Base-by-base conservation (phyloP, 35 echinoderm and acorn worm genomes). In the Patiria miniata region DNA sequence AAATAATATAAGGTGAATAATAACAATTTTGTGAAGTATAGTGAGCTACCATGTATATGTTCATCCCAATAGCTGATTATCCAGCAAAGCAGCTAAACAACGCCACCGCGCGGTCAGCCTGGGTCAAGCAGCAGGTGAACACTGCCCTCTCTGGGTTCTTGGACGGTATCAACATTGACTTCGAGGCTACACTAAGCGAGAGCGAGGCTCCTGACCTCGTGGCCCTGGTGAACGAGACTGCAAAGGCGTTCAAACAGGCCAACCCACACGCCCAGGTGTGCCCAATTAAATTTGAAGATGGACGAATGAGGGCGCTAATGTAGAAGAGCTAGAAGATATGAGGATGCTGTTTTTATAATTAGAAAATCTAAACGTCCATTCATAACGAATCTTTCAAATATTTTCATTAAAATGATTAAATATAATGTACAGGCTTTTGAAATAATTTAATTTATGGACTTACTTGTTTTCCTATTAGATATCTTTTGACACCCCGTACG, bases 151-250 rank as follows among this genome's bases (percentile, higher is more conserved):
- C 37, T 7, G 54, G 86, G 68, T 51, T 44, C 83, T 86, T 89
- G 26, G 95, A 97, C 54, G 95, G 95, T 18, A 92, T 93, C 10
- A 97, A 97, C 81, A 90, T 97, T 39, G 95, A 97, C 77, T 88
- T 88, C 32, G 95, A 97, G 52, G 33, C 55, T 16, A 77, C 90
- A 8, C 53, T 97, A 19, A 68, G 77, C 38, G 42, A 44, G 53
- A 61, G 83, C 1, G 61, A 86, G 14, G 91, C 90, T 51, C 77
- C 50, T 9, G 79, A 86, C 1, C 80, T 97, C 15, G 90, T 91
- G 39, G 37, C 85, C 10, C 40, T 97, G 37, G 91, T 97, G 0
- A 79, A 79, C 2, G 86, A 93, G 38, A 90, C 87, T 12, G 65
- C 68, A 15, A 77, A 77, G 52, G 87, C 91, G 16, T 97, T 97